Conservation (phyloP, 2,113 vertebrate species). For the Sceloporus tristichus region DNA sequence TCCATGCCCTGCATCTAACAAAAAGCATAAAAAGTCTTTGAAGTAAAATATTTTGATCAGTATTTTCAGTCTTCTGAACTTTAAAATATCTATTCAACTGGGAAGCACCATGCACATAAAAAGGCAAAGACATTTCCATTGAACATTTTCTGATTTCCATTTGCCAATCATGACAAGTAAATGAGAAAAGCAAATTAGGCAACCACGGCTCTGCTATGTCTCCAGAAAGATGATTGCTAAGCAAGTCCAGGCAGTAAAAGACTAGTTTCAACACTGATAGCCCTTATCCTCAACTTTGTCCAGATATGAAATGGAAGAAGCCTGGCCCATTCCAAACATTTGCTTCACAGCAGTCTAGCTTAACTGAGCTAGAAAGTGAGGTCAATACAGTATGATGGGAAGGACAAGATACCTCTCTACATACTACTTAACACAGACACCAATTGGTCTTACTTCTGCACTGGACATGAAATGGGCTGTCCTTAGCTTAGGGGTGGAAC, state of each 20-base stretch:
- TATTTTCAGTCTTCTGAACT: neutral
- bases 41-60: neutral
- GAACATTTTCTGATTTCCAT: constrained; percentile 53
- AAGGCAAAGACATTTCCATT: constrained; percentile 51
- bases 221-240: constrained; percentile 58
- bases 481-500: too few relatives aligned
- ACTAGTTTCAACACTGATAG: constrained; percentile 40
- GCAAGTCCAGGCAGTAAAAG: constrained; percentile 52
- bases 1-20: neutral
- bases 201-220: constrained; percentile 55
- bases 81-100: too few relatives aligned
- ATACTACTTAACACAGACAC: too few relatives aligned
- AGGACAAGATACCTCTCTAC: too few relatives aligned
- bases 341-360: constrained; percentile 57
- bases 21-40: neutral
- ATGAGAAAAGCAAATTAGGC: constrained; percentile 65
- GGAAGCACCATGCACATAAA: constrained; percentile 27
- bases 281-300: constrained; percentile 24
- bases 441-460: too few relatives aligned
- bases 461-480: too few relatives aligned
- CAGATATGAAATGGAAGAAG: constrained; percentile 52
- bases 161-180: constrained; percentile 62
- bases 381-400: accelerated
- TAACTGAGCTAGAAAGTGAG: constrained; percentile 51
- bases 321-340: constrained; percentile 60